Percentiles rank a stretch among this genome's conserved stretches.
Evolutionary conservation across 1,140 invertebrate genomes (phyloP).

Genomic region (Sitobion miscanthi): DNA sequence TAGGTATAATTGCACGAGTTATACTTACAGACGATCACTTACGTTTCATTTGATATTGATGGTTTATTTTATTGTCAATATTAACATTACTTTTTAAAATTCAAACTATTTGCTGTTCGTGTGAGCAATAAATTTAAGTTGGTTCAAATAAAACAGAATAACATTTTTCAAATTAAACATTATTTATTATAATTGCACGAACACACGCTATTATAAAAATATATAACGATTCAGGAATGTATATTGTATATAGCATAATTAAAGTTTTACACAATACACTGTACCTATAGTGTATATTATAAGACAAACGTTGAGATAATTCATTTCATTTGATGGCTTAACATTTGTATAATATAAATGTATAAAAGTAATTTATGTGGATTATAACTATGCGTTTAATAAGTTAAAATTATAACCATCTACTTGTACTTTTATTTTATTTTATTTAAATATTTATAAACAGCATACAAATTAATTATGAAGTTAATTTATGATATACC

Average conservation of each 20-base stretch:
- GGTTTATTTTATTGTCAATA: not conserved
- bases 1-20: not conserved
- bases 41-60: not conserved
- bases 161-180: not conserved
- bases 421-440: not conserved
- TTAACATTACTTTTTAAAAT: not conserved
- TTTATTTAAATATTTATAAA: not conserved
- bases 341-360: not conserved
- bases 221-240: not conserved
- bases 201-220: not conserved
- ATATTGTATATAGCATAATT: not conserved
- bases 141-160: not conserved
- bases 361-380: not conserved
- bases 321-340: constrained; percentile 17
- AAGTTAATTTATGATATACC: not conserved
- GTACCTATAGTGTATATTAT: not conserved
- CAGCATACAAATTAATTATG: not conserved
- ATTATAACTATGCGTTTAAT: not conserved
- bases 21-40: not conserved
- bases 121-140: not conserved
- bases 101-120: not conserved
- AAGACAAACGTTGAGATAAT: not conserved
- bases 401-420: not conserved
- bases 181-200: not conserved
- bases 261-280: not conserved